phyloP scores from a whole-genome alignment of 2,797 vertebrate genomes.

The Psittacula echo region DNA sequence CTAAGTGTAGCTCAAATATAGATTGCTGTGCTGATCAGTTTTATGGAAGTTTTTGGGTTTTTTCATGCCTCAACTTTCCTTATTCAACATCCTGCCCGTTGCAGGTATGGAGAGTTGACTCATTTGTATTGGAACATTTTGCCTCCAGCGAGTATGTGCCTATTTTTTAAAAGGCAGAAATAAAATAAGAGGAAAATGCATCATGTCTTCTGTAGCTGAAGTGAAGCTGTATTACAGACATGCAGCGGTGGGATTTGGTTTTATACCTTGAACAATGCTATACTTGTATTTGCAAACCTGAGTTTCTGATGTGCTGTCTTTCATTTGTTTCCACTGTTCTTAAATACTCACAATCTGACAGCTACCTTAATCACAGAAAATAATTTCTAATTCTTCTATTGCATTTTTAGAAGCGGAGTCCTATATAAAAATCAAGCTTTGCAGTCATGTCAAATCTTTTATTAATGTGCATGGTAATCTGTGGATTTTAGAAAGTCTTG shows the following conservation, averaged over 20 bases:
- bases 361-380: not conserved
- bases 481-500: constrained; percentile 22
- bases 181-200: not conserved
- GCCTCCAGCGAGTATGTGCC: not conserved
- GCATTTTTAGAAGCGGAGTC: not conserved
- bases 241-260: not conserved
- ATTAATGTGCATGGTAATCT: not conserved
- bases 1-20: not conserved
- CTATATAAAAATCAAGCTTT: not conserved
- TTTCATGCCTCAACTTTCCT: not conserved
- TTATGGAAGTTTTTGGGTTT: not conserved
- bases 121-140: not conserved
- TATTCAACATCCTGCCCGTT: not conserved
- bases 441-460: not conserved
- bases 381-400: not conserved
- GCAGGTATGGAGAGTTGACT: not conserved
- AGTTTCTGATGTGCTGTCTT: not conserved
- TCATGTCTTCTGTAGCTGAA: not conserved
- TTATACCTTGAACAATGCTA: not conserved
- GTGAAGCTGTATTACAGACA: fast-evolving
- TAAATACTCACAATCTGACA: not conserved
- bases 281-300: not conserved
- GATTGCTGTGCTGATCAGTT: not conserved
- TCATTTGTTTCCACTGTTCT: not conserved
- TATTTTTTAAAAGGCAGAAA: not conserved